Evolutionary conservation across 2,888 invertebrate genomes (phyloP), one percentile per base, ranked within the genome.

Genomic region (Apamea epomidion): DNA sequence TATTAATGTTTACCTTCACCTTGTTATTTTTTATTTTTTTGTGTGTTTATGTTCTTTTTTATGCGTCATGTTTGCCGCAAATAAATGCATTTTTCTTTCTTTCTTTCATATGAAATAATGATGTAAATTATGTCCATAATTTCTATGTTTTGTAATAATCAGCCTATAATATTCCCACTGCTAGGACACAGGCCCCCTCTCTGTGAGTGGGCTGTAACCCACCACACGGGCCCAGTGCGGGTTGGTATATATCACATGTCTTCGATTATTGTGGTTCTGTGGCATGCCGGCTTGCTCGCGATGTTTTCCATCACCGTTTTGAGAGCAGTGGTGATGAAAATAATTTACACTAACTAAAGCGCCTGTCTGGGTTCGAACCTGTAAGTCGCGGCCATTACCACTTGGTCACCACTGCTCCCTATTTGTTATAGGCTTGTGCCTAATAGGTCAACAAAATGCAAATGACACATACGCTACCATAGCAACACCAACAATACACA

Each of bases 401-500:
- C 54, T 54, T 54, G 7, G 21, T 21, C 21, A 54, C 21, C 21
- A 54, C 21, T 2, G 54, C 7, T 54, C 21, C 21, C 54, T 54
- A 7, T 8, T 54, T 37, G 14, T 7, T 29, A 6, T 2, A 54
- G 2, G 1, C 3, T 8, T 0, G 5, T 71, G 21, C 18, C 18
- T 82, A 73, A 42, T 79, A 74, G 0, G 48, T 29, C 6, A 58
- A 29, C n/a, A 8, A 29, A 45, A n/a, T 37, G 21, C 0, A 42
- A 62, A n/a, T 62, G 7, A 54, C 12, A 37, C 18, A 25, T n/a
- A 21, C 10, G 14, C 25, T 21, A 51, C 62, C 3, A 16, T 45
- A 16, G 12, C 45, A 42, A 29, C 12, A 78, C n/a, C 21, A 75
- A 54, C 62, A 79, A 82, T 21, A 21, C n/a, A 77, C 18, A 58